A percentile compares a stretch with the other conserved stretches of the same genome.
Conservation (phyloP, 2,797 vertebrate species). For the Uromys caudimaculatus region DNA sequence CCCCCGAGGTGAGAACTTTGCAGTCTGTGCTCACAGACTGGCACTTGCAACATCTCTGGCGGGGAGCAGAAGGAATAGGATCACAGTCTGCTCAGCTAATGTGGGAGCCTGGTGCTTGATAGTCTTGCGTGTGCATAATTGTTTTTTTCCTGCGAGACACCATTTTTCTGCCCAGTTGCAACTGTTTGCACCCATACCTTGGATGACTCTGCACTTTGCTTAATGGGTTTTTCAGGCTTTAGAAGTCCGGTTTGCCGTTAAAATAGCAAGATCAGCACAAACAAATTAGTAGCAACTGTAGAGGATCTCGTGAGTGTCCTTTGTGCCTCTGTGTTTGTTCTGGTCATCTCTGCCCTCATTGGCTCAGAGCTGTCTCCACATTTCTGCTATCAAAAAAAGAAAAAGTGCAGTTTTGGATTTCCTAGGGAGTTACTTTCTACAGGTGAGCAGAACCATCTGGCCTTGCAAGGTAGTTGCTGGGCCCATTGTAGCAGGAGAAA, state of each 20-base stretch:
- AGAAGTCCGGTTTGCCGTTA: constrained; percentile 56
- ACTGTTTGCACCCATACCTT: neutral
- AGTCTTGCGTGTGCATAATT: neutral
- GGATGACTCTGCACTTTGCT: constrained; percentile 20
- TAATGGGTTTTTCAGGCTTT: neutral
- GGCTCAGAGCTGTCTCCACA: neutral
- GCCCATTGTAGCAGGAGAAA: constrained; percentile 58
- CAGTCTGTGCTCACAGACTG: neutral
- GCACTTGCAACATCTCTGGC: too few relatives aligned
- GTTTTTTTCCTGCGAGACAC: neutral
- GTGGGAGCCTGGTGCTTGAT: neutral
- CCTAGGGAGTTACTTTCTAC: constrained; percentile 60
- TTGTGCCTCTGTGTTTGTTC: neutral
- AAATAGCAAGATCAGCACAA: constrained; percentile 11
- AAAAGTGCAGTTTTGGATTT: constrained; percentile 55
- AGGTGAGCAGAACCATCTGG: constrained; percentile 60
- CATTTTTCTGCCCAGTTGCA: neutral
- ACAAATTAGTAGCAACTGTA: neutral
- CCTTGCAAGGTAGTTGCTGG: constrained; percentile 24
- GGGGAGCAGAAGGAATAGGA: neutral
- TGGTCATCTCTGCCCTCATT: neutral
- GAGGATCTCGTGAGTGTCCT: accelerated
- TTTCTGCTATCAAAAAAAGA: constrained; percentile 40
- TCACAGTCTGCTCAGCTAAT: neutral
- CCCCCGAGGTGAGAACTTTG: neutral